Base-by-base conservation (phyloP, 2,888 invertebrate species). In the Hedychridium roseum region DNA sequence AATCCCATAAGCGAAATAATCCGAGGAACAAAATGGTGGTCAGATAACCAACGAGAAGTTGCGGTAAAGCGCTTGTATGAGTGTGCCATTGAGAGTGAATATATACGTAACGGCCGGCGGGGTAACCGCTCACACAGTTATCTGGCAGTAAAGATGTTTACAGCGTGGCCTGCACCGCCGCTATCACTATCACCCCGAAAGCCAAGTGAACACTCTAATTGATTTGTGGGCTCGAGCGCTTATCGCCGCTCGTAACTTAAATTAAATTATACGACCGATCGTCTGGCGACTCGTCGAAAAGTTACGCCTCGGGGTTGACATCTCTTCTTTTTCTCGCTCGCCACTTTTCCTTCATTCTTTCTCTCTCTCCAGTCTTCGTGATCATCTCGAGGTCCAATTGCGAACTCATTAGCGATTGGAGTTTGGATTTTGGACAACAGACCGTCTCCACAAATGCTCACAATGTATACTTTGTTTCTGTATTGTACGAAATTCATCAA, bases 121-220 rank as follows among this genome's bases (percentile, higher is more conserved):
- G n/a, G n/a, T n/a, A n/a, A n/a, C n/a, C n/a, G 27, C 56, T 54
- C 56, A 45, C 57, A 50, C 54, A 64, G 63, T 71, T 75, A 74
- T 74, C 74, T 68, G 66, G 70, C 74, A 73, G 73, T 74, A 73
- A 74, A 75, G 74, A 74, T 74, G 74, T 75, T 75, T 74, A 75
- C 74, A 74, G 73, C 73, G 57, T 64, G 62, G 59, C 60, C 62
- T 54, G 65, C 62, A 64, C 50, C 66, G 63, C 63, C 63, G 65
- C 70, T 73, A 74, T 73, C 74, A 69, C 69, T 72, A 72, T 72
- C 71, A 67, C 61, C 58, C 50, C 43, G 41, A 64, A 64, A 64
- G 66, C n/a, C n/a, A 64, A 64, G 65, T 58, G 62, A 55, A 62
- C 67, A 70, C 71, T 73, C 71, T 74, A 74, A 74, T 74, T 74